Evolutionary conservation across 2,113 vertebrate genomes (phyloP).

Genomic region (Pomatorhinus ruficollis): DNA sequence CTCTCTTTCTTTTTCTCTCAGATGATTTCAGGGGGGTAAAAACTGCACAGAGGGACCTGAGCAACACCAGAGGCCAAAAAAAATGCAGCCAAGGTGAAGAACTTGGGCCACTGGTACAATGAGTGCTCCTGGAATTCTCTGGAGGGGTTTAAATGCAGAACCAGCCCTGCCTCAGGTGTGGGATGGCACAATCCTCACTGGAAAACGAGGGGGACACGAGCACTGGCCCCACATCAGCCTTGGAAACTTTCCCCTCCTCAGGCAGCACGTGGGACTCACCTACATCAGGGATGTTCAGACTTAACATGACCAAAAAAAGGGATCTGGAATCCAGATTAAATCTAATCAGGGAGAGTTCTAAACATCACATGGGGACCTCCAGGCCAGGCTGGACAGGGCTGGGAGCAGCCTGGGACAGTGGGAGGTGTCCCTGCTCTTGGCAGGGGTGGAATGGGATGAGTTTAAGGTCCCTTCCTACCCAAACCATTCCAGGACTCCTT

Average conservation of each 20-base stretch:
- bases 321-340: not conserved
- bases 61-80: not conserved
- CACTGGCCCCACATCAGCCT: not conserved
- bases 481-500: not conserved
- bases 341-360: not conserved
- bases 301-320: not conserved
- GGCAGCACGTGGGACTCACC: rapidly evolving
- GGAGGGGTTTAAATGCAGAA: not conserved
- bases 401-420: not conserved
- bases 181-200: not conserved
- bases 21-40: not conserved
- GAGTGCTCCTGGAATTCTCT: not conserved
- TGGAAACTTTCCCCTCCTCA: rapidly evolving
- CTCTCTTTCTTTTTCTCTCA: too few relatives aligned
- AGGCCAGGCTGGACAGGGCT: not conserved
- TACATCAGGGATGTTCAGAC: not conserved
- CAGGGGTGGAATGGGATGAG: not conserved
- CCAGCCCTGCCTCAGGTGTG: not conserved
- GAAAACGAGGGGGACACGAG: rapidly evolving
- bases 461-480: not conserved
- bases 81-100: not conserved
- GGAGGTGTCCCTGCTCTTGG: not conserved
- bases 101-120: not conserved
- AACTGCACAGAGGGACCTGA: not conserved
- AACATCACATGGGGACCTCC: not conserved